Evolutionary conservation across 2,888 invertebrate species (phyloP).

Genomic region (Lepidochrysops patricia): DNA sequence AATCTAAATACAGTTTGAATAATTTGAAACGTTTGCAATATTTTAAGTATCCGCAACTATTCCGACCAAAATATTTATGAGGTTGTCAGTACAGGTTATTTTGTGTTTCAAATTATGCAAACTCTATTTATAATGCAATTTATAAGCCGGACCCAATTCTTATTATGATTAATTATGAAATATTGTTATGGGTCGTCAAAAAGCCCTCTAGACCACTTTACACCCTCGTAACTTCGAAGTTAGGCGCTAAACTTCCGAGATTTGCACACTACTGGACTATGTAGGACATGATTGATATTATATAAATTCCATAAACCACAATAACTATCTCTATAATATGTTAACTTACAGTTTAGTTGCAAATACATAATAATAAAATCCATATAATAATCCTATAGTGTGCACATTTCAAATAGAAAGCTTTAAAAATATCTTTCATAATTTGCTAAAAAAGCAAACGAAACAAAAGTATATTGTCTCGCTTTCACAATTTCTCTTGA

Average conservation of each 20-base stretch:
- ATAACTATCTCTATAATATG: too few species aligned
- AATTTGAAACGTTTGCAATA: neutral
- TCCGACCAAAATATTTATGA: too few species aligned
- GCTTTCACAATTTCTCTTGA: constrained; percentile 6
- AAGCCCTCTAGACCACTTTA: constrained; percentile 45
- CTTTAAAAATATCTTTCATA: neutral
- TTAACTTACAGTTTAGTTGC: too few species aligned
- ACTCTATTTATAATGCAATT: neutral
- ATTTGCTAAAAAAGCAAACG: neutral
- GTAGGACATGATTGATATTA: neutral
- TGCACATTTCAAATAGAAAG: neutral
- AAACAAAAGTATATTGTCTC: neutral
- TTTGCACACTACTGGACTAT: constrained; percentile 6
- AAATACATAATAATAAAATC: too few species aligned
- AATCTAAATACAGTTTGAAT: neutral
- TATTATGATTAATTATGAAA: constrained; percentile 27
- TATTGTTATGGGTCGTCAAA: constrained; percentile 31
- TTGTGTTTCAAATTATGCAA: neutral
- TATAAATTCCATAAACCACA: neutral
- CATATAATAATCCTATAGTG: neutral
- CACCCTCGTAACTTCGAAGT: constrained; percentile 52
- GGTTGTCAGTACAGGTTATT: neutral
- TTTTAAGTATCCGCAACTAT: too few species aligned
- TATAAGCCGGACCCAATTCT: constrained; percentile 22
- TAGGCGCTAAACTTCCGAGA: constrained; percentile 27